Evolutionary conservation across 2,888 invertebrate species (phyloP).

Genomic region (Melanophora roralis): DNA sequence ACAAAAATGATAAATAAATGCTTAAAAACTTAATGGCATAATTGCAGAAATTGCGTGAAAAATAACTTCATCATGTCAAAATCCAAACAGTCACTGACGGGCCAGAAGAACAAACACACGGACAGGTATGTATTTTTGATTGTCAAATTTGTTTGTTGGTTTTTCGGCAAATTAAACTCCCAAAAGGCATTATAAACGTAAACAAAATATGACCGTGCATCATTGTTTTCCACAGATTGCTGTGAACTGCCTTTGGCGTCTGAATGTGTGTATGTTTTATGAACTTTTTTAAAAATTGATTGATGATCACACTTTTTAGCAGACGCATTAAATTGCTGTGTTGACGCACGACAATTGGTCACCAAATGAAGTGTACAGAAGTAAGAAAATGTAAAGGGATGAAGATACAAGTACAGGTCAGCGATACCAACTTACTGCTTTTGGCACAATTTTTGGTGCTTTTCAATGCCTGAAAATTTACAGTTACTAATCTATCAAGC

Average conservation of each 20-base stretch:
- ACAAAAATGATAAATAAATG: slow-evolving; percentile 55
- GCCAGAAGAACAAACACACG: neutral
- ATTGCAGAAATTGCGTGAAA: slow-evolving; percentile 67
- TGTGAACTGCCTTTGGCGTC: neutral
- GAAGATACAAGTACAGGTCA: neutral
- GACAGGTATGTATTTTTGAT: slow-evolving; percentile 1
- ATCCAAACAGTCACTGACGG: neutral
- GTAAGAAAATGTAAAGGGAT: neutral
- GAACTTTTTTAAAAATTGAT: slow-evolving; percentile 22
- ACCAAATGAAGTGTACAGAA: neutral
- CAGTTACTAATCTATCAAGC: too few relatives aligned
- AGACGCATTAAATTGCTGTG: slow-evolving; percentile 31
- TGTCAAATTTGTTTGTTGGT: slow-evolving; percentile 44
- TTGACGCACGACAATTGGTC: slow-evolving; percentile 45
- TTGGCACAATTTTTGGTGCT: too few relatives aligned
- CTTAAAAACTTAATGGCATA: slow-evolving; percentile 64
- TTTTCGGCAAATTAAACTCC: neutral
- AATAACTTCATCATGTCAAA: slow-evolving; percentile 67
- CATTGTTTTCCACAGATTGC: neutral
- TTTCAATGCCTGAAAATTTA: too few relatives aligned
- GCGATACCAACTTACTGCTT: too few relatives aligned
- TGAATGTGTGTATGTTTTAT: slow-evolving; percentile 17
- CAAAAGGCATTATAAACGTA: neutral
- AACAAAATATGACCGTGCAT: neutral
- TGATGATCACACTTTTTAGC: slow-evolving; percentile 27